Evolutionary conservation across 1,140 invertebrate genomes (phyloP).

Genomic region (Oryzaephilus surinamensis): DNA sequence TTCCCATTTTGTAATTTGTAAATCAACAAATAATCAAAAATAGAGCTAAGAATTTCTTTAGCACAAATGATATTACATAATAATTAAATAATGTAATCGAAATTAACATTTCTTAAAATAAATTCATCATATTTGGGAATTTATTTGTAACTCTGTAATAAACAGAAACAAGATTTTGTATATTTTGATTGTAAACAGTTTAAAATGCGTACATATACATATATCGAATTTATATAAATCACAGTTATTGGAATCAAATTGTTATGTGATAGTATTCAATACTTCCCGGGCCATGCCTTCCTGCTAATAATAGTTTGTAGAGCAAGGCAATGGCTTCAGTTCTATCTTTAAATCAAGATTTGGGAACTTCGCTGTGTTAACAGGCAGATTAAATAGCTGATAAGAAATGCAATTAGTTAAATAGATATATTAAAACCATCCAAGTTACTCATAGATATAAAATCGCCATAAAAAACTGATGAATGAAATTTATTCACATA

Average conservation of each 20-base stretch:
- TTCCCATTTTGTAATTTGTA: too few relatives aligned
- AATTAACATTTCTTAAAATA: background rate
- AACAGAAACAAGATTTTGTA: constrained; percentile 2
- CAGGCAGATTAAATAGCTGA: constrained; percentile 6
- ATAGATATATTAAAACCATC: constrained; percentile 5
- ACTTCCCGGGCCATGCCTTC: constrained; percentile 12
- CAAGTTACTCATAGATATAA: background rate
- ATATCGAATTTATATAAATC: background rate
- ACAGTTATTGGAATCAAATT: constrained; percentile 10
- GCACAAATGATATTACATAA: background rate
- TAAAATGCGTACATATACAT: background rate
- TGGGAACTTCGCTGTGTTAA: constrained; percentile 5
- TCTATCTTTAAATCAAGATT: constrained; percentile 20
- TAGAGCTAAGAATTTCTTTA: too few relatives aligned
- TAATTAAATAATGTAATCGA: background rate
- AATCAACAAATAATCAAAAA: too few relatives aligned
- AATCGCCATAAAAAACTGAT: background rate
- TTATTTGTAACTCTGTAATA: background rate
- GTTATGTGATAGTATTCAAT: background rate
- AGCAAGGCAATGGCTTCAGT: constrained; percentile 13
- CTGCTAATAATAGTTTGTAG: constrained; percentile 19
- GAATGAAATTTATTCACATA: background rate
- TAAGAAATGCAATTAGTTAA: constrained; percentile 5
- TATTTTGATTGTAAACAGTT: constrained; percentile 1
- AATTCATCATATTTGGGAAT: background rate